Conservation (phyloP, 2,797 vertebrate genomes). For the Acanthornis magna region DNA sequence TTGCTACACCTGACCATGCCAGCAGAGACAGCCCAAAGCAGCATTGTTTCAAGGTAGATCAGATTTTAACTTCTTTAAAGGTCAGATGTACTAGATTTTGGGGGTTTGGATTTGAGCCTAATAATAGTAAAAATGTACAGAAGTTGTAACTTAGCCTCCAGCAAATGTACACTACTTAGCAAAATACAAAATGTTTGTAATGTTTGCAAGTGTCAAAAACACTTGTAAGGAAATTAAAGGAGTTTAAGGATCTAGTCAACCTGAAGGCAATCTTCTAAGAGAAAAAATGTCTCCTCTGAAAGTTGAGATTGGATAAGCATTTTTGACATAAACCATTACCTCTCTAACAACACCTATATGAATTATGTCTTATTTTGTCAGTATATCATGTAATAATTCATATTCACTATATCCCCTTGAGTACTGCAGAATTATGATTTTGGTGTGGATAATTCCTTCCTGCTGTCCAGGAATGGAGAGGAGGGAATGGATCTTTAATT, state of each 20-base stretch:
- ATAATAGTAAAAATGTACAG: not conserved
- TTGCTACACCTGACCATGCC: not conserved
- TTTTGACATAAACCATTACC: not conserved
- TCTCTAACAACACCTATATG: not conserved
- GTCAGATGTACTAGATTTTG: not conserved
- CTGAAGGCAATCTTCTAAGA: not conserved
- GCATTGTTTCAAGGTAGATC: not conserved
- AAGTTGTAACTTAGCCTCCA: not conserved
- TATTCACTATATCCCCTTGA: not conserved
- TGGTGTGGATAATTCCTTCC: not conserved
- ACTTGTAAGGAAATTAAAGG: not conserved
- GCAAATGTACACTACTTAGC: not conserved
- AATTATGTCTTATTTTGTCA: not conserved
- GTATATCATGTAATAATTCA: not conserved
- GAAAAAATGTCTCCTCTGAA: not conserved
- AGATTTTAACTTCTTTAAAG: slow-evolving; percentile 1
- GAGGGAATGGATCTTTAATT: not conserved
- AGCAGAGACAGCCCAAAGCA: not conserved
- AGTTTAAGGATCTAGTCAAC: not conserved
- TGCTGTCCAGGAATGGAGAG: not conserved
- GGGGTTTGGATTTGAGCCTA: not conserved
- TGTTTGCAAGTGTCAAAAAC: not conserved
- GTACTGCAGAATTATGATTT: not conserved
- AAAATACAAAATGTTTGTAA: not conserved
- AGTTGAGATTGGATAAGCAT: not conserved